Evolutionary conservation across 2,113 vertebrate genomes (phyloP).

Genomic region (Heterotis niloticus): DNA sequence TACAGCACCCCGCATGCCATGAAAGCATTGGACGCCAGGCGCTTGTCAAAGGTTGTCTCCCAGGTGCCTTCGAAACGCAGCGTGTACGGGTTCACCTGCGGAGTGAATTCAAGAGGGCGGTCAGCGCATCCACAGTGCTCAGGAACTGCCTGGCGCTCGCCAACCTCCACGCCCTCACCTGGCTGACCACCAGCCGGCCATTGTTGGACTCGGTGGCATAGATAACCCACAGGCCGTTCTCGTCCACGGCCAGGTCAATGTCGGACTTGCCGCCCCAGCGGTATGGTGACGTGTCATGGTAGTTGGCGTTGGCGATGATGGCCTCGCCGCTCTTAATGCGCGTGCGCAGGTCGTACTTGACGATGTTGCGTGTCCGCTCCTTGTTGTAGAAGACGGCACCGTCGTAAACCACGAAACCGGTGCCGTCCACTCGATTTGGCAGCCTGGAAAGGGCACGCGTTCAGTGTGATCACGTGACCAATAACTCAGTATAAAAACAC

Average conservation of each 20-base stretch:
- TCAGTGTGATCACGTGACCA: conserved; percentile 26
- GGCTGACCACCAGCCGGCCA: conserved; percentile 83
- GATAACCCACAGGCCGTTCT: conserved; percentile 91
- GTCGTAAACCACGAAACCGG: conserved; percentile 89
- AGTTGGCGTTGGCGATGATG: conserved; percentile 88
- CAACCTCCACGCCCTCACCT: conserved; percentile 59
- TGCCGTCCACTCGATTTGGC: conserved; percentile 88
- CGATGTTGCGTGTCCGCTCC: conserved; percentile 88
- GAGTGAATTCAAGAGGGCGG: conserved; percentile 1
- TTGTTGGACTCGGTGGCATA: conserved; percentile 89
- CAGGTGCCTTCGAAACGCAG: conserved; percentile 91
- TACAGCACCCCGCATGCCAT: conserved; percentile 94
- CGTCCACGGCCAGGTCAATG: conserved; percentile 89
- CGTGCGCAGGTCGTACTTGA: conserved; percentile 87
- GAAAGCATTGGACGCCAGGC: conserved; percentile 90
- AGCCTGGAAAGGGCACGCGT: conserved; percentile 57
- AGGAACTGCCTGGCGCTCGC: conserved; percentile 25
- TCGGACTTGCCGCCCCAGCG: conserved; percentile 94
- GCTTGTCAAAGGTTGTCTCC: conserved; percentile 90
- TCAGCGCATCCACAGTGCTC: neutral
- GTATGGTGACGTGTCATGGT: conserved; percentile 90
- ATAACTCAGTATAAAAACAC: conserved; percentile 22
- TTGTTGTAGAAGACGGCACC: conserved; percentile 96
- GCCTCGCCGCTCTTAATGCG: conserved; percentile 94
- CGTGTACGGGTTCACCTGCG: conserved; percentile 85